Conservation (phyloP, 2,113 vertebrate genomes). For the Cricetomys ansorgei region DNA sequence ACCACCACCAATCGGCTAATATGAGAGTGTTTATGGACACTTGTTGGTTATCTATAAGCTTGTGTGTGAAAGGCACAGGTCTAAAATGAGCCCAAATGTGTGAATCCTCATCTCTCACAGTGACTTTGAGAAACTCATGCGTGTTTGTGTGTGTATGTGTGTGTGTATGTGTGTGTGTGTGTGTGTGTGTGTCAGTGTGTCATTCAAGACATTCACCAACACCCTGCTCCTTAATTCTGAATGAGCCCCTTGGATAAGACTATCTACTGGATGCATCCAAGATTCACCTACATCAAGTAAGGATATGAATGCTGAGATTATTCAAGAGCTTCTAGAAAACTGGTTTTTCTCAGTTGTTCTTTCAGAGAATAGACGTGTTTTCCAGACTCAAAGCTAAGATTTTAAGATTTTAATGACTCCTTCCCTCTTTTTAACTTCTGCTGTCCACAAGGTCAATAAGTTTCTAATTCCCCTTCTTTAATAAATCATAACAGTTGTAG, state of each 20-base stretch:
- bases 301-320: background rate
- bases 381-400: background rate
- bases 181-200: no score
- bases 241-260: background rate
- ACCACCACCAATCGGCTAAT: no score
- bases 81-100: background rate
- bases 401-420: background rate
- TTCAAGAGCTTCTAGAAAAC: background rate
- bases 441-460: background rate
- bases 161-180: no score
- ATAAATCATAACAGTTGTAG: background rate
- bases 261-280: background rate
- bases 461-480: background rate
- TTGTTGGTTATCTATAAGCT: background rate
- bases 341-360: background rate
- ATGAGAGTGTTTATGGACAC: background rate
- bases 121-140: no score
- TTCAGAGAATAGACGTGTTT: background rate
- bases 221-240: background rate
- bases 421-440: background rate
- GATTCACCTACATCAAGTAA: background rate
- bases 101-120: accelerated
- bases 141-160: no score
- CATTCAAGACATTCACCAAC: background rate
- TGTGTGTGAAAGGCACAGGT: background rate